Percentiles rank a stretch among this genome's conserved stretches.
These are phyloP conservation scores for Agrotis segetum DNA, from an alignment of 2,888 invertebrate genomes.

Conservation along the genomic window DNA sequence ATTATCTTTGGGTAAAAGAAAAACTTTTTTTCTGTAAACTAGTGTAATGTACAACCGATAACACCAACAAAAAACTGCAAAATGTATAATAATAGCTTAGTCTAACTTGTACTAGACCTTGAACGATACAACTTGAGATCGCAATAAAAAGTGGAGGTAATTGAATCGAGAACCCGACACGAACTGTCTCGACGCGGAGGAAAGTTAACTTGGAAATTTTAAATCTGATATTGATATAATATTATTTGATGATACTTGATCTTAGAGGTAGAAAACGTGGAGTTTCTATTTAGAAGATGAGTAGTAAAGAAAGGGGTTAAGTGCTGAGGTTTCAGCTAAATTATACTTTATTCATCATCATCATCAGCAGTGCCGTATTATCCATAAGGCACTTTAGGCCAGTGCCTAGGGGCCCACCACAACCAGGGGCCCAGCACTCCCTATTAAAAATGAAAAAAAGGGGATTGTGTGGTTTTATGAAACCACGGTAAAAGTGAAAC, in stretches of 20 bases:
- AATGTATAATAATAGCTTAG: too few relatives aligned
- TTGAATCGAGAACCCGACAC: conserved; percentile 28
- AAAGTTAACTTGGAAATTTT: conserved; percentile 11
- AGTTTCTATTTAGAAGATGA: conserved; percentile 12
- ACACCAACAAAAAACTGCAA: not conserved
- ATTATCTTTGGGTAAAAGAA: too few relatives aligned
- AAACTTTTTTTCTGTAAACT: too few relatives aligned
- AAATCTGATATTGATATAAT: conserved; percentile 26
- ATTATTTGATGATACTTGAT: conserved; percentile 28
- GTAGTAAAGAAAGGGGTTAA: not conserved
- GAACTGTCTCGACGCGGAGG: not conserved
- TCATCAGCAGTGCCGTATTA: too few relatives aligned
- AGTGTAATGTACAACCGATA: not conserved
- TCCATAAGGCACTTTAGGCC: too few relatives aligned
- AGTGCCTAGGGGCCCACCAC: too few relatives aligned
- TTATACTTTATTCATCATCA: too few relatives aligned
- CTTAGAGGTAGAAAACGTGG: conserved; percentile 15
- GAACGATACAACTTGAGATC: conserved; percentile 20
- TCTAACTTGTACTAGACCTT: conserved; percentile 20
- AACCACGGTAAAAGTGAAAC: too few relatives aligned
- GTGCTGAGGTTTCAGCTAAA: not conserved
- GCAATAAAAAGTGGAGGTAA: conserved; percentile 18
- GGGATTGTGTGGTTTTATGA: too few relatives aligned
- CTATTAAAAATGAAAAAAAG: too few relatives aligned
- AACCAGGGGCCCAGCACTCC: too few relatives aligned